Evolutionary conservation across 1,140 invertebrate species (phyloP).

Genomic region (Zaprionus lachaisei): DNA sequence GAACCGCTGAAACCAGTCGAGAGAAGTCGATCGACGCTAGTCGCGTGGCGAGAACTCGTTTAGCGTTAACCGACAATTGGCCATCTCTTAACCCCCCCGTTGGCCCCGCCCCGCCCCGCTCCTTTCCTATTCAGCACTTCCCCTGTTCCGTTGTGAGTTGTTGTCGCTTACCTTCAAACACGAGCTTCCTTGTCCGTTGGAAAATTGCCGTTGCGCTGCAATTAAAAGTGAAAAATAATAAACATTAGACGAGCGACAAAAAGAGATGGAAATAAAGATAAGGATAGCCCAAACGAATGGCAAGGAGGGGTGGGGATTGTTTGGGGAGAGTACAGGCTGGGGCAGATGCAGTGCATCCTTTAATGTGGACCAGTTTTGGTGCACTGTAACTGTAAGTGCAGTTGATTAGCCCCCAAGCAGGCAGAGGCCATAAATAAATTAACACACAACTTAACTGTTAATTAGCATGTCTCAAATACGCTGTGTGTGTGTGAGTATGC

Average conservation of each 20-base stretch:
- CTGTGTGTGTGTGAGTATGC: background rate
- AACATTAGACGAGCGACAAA: conserved; percentile 48
- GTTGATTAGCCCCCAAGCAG: conserved; percentile 40
- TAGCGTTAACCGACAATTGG: conserved; percentile 28
- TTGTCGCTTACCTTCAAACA: conserved; percentile 55
- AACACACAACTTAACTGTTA: conserved; percentile 49
- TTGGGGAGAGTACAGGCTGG: background rate
- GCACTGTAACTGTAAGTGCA: conserved; percentile 53
- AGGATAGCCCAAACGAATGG: background rate
- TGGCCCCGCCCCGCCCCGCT: background rate
- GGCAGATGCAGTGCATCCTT: conserved; percentile 44
- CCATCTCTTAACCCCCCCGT: conserved; percentile 19
- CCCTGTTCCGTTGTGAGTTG: conserved; percentile 1
- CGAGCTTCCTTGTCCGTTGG: conserved; percentile 52
- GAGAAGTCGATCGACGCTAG: background rate
- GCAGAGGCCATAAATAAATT: conserved; percentile 48
- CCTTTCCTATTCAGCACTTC: background rate
- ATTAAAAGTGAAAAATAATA: conserved; percentile 67
- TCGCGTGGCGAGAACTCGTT: conserved; percentile 45
- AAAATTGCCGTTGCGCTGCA: conserved; percentile 61
- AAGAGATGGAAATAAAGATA: conserved; percentile 14
- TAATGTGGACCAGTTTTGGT: conserved; percentile 48
- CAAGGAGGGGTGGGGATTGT: background rate
- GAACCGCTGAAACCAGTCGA: conserved; percentile 35
- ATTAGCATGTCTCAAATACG: conserved; percentile 48